These are phyloP conservation scores for Acleris cristana DNA, from an alignment of 2,888 invertebrate genomes.

Conservation along the genomic window DNA sequence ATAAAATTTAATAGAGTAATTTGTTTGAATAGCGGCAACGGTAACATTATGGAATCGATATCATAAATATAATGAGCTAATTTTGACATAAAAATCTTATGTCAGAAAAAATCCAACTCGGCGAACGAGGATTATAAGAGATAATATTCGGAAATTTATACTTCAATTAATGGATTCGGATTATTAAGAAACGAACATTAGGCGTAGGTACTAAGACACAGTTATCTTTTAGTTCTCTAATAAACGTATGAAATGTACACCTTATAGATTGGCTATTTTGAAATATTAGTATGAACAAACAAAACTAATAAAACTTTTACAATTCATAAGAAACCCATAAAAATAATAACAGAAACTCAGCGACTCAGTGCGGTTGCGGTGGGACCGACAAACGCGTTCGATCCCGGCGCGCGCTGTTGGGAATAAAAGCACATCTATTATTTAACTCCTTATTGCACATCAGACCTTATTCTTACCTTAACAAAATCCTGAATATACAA, in stretches of 20 bases:
- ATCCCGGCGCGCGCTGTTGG: not conserved
- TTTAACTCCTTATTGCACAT: too few relatives aligned
- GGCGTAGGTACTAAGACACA: too few relatives aligned
- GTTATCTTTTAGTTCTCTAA: too few relatives aligned
- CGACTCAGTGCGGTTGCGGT: conserved; percentile 33
- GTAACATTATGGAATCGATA: conserved; percentile 19
- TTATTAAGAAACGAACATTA: too few relatives aligned
- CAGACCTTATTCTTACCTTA: too few relatives aligned
- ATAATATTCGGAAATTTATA: too few relatives aligned
- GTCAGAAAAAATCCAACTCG: too few relatives aligned
- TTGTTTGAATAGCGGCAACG: conserved; percentile 28
- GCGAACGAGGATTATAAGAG: too few relatives aligned
- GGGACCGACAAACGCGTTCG: conserved; percentile 24
- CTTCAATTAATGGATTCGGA: too few relatives aligned
- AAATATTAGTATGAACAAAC: conserved; percentile 4
- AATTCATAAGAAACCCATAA: conserved; percentile 33
- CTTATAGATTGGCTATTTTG: not conserved
- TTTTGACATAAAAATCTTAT: not conserved
- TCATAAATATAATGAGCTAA: not conserved
- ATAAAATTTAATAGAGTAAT: conserved; percentile 34
- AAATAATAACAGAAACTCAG: conserved; percentile 35
- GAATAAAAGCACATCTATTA: too few relatives aligned
- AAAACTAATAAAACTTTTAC: conserved; percentile 18
- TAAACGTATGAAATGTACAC: too few relatives aligned
- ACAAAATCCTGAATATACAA: too few relatives aligned